phyloP scores from a whole-genome alignment of 1,140 invertebrate genomes.

The Chironomus tepperi region DNA sequence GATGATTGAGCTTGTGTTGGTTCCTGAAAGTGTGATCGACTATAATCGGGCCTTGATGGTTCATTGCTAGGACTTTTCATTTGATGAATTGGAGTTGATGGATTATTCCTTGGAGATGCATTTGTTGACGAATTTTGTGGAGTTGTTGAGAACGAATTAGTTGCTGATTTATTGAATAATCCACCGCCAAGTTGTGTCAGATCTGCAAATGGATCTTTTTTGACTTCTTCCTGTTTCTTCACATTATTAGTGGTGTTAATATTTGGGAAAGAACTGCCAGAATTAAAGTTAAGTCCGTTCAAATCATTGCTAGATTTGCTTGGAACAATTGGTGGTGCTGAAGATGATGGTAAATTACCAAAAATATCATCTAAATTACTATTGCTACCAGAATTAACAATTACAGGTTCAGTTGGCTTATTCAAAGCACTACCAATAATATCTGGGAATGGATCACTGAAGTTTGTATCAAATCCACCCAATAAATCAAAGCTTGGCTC shows the following conservation, averaged over 20 bases:
- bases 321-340: slow-evolving; percentile 15
- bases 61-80: slow-evolving; percentile 27
- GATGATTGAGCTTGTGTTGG: slow-evolving; percentile 23
- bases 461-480: slow-evolving; percentile 42
- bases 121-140: slow-evolving; percentile 31
- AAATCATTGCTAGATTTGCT: slow-evolving; percentile 24
- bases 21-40: slow-evolving; percentile 56
- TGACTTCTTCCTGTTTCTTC: slow-evolving; percentile 19
- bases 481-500: slow-evolving; percentile 54
- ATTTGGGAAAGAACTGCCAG: slow-evolving; percentile 19
- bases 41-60: slow-evolving; percentile 45
- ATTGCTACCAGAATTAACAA: background rate
- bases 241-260: background rate
- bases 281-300: slow-evolving; percentile 28
- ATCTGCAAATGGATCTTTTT: slow-evolving; percentile 47
- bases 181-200: slow-evolving; percentile 42
- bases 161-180: slow-evolving; percentile 26
- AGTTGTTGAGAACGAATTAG: slow-evolving; percentile 33
- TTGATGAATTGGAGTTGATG: slow-evolving; percentile 28
- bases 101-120: slow-evolving; percentile 33
- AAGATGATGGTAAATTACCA: slow-evolving; percentile 29
- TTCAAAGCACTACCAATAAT: background rate
- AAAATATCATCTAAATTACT: slow-evolving; percentile 36
- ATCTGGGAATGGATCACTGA: background rate
- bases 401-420: background rate